A percentile compares a stretch with the other conserved stretches of the same genome.
Evolutionary conservation across 2,888 invertebrate genomes (phyloP).

Genomic region (Julus scandinavius): DNA sequence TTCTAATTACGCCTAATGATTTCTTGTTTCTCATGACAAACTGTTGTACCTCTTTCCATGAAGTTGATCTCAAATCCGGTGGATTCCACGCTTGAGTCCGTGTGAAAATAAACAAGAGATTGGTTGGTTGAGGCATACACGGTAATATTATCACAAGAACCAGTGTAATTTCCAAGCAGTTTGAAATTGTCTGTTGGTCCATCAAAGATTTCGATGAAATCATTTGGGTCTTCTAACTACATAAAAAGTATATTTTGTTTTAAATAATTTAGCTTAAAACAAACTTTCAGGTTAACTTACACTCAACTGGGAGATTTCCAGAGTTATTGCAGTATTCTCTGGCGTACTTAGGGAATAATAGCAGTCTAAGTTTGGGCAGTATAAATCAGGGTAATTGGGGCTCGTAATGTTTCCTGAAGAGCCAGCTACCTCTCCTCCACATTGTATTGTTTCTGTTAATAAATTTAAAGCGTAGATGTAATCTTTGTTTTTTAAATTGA

Average conservation of each 20-base stretch:
- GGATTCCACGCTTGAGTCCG: neutral
- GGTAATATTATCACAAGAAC: neutral
- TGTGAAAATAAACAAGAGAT: neutral
- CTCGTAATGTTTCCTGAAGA: neutral
- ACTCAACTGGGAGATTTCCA: neutral
- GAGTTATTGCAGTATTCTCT: neutral
- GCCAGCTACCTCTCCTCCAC: neutral
- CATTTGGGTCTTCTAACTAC: neutral
- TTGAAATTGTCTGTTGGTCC: neutral
- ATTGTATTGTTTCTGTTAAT: neutral
- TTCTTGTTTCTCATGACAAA: too few relatives aligned
- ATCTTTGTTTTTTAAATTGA: too few relatives aligned
- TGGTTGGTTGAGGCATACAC: neutral
- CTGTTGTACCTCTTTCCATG: neutral
- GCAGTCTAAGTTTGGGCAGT: neutral
- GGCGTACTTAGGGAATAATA: neutral
- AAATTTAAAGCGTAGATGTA: too few relatives aligned
- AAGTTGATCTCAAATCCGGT: neutral
- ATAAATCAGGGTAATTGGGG: neutral
- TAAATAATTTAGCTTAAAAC: neutral
- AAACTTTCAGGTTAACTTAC: neutral
- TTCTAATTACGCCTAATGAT: too few relatives aligned
- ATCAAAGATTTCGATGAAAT: neutral
- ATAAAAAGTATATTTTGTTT: neutral
- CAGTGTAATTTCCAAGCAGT: neutral